Base-by-base conservation (phyloP, 2,888 invertebrate species). In the Chloromyia formosa region DNA sequence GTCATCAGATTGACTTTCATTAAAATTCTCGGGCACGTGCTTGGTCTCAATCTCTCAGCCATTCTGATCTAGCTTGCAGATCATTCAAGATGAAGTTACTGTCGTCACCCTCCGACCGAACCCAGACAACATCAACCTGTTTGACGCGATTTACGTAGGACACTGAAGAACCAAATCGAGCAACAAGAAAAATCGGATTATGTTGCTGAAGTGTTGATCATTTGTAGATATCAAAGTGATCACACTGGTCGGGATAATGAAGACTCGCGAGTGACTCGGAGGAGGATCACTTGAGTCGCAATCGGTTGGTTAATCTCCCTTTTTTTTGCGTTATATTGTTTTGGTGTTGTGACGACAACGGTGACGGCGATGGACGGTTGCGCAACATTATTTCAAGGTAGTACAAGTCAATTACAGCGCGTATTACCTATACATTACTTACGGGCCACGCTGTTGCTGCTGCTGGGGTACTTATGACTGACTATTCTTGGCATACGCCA, bases 21-120 rank as follows among this genome's bases (percentile, higher is more conserved):
- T 53, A 54, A 53, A 69, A 69, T 49, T 53, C 54, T 69, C 27
- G 23, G 42, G 68, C 68, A 69, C 68, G 68, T 69, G 68, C 68
- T 23, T 40, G n/a, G 10, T 40, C 62, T n/a, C 62, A 18, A 40
- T 4, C 62, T 62, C 16, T 22, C 14, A 5, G 60, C 14, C 27
- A 23, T 49, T 49, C n/a, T 40, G 40, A 40, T 62, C 62, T 40
- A 4, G 62, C 27, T 40, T 35, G 27, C 12, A 3, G 40, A 27
- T 23, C 62, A 62, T 40, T 35, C 23, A 62, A 62, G 62, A 23
- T 14, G 42, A 35, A 35, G 27, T 35, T 18, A 35, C 40, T 62
- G 40, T 42, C 20, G 1, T 23, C 60, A 23, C 7, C 12, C 60
- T 1, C 5, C 40, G 9, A 16, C 16, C 14, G 1, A 16, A 9